Evolutionary conservation across 2,113 vertebrate species (phyloP), one percentile per base, ranked within the genome.

Genomic region (Herpailurus yagouaroundi): DNA sequence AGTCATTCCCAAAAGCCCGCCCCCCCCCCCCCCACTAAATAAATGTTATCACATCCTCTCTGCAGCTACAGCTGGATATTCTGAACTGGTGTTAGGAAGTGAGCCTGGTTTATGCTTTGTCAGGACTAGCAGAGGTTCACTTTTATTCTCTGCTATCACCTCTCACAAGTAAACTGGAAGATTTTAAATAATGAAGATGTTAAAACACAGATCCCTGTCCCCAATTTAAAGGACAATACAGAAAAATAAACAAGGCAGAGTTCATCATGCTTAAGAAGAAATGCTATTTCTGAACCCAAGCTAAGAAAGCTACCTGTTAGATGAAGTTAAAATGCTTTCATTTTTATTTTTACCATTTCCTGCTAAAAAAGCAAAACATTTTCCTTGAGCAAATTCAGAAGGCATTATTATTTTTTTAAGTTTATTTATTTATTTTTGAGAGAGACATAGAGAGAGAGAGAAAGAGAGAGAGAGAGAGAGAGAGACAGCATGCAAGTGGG

Each of bases 331-430:
- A n/a, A 79, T 69, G 50, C 73, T 36, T 76, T 89, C 15, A 8
- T 55, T 52, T 96, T 50, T 38, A 64, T 45, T 94, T 88, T 89
- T 79, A 89, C 38, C 7, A 90, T 48, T 91, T 88, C 31, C 33
- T 79, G 25, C 23, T 80, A 52, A 76, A 89, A 73, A 10, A n/a
- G 18, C 33, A 94, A 86, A 85, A 73, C 11, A 76, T 29, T 31
- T 94, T 69, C 50, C 82, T 66, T 93, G 90, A 33, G 41, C 18
- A 63, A 79, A 94, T 83, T 91, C 36, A 82, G 55, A 83, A 68
- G 15, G 48, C 48, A 52, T 45, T 41, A 94, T 38, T 45, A 21
- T 57, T 57, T 57, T 57, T 57, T 57, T 57, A 57, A 57, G 55
- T 57, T 57, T 57, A 57, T 57, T 18, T 57, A 6, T 57, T 57